Base-by-base conservation (phyloP, 2,888 invertebrate species). In the Troides aeacus region DNA sequence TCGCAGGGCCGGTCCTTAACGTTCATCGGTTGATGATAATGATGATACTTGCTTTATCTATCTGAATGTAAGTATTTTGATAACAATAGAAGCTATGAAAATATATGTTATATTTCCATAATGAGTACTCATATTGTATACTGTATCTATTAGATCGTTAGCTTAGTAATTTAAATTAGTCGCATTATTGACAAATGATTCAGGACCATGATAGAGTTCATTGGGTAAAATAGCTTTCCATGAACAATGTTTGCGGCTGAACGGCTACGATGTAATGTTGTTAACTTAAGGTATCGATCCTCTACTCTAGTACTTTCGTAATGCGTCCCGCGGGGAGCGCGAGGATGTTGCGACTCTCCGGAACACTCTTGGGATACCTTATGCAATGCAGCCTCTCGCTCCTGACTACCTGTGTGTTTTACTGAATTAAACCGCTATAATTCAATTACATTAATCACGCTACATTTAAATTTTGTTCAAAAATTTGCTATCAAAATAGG, bases 261-360 rank as follows among this genome's bases (percentile, higher is more conserved):
- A 81, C 80, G 78, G 76, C 57, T 71, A 46, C 83, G 82, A 79
- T 82, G 84, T 85, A 85, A 86, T 86, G 84, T 83, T 84, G 86
- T 87, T 82, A 81, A 83, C 79, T 81, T 81, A 79, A 79, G 78
- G 84, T 90, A 92, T 91, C 88, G 91, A 92, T 92, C 90, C 82
- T 80, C 81, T 79, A 81, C 85, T 87, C 85, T 87, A 89, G 90
- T 88, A 86, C 88, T 89, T 85, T 86, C 86, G 85, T 90, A 91
- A 92, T 91, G 91, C 84, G 87, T 89, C 92, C 89, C 90, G 74
- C 60, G 90, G 84, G 90, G 77, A 76, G 77, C 78, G 82, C 84
- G 85, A 85, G 89, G 85, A 87, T 85, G 88, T 88, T 88, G 88
- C 85, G 89, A 88, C 88, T 81, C 78, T 76, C 82, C 78, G 79